Conservation (phyloP, 2,113 vertebrate genomes). For the Phrynosoma blainvillii region DNA sequence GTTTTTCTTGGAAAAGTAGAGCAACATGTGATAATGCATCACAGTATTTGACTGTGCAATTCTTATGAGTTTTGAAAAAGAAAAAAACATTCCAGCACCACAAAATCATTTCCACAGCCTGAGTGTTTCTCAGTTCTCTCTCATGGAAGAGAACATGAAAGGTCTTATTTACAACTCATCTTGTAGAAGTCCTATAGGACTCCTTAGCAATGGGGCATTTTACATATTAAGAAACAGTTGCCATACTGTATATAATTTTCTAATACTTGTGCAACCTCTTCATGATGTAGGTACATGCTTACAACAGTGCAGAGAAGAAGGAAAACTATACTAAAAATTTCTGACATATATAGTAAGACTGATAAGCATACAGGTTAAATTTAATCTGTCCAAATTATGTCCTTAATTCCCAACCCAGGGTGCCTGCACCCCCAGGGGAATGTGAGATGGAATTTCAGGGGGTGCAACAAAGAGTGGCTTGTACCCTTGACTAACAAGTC, state of each 20-base stretch:
- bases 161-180: constrained; percentile 7
- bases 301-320: neutral
- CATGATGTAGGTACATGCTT: neutral
- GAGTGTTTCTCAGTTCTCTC: constrained; percentile 53
- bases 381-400: neutral
- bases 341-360: neutral
- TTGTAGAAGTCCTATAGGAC: neutral
- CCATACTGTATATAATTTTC: neutral
- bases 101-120: constrained; percentile 57
- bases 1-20: constrained; percentile 72
- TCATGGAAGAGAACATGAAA: constrained; percentile 33
- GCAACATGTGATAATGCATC: constrained; percentile 57
- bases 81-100: constrained; percentile 55
- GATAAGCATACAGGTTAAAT: neutral
- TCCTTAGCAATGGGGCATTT: neutral
- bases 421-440: too few relatives aligned
- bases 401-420: neutral
- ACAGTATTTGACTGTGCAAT: constrained; percentile 46
- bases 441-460: too few relatives aligned
- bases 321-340: neutral
- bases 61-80: constrained; percentile 22
- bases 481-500: too few relatives aligned
- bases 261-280: neutral
- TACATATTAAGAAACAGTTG: too few relatives aligned
- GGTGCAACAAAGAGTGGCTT: too few relatives aligned